Conservation (phyloP, 1,140 invertebrate genomes). For the Drosophila gunungcola region DNA sequence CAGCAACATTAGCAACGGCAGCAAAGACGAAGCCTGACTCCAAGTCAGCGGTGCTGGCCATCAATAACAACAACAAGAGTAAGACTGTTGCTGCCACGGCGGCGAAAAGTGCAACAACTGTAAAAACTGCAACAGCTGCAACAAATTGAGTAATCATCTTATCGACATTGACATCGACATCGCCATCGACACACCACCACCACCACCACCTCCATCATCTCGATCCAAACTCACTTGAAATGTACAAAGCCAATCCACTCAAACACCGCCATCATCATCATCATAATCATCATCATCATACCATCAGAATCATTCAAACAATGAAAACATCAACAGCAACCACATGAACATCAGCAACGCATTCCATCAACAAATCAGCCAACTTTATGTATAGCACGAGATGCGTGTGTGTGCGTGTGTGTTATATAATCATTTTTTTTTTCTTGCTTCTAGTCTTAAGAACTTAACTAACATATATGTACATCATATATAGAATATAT, state of each 20-base stretch:
- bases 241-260: conserved; percentile 37
- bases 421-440: conserved; percentile 24
- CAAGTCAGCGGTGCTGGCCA: conserved; percentile 20
- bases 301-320: conserved; percentile 7
- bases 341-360: conserved; percentile 20
- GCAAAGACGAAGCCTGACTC: conserved; percentile 25
- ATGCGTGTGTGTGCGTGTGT: conserved; percentile 33
- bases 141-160: conserved; percentile 10
- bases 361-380: conserved; percentile 27
- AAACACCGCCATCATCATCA: conserved; percentile 21
- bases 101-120: conserved; percentile 1
- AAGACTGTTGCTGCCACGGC: conserved; percentile 29
- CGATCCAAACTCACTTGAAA: conserved; percentile 29
- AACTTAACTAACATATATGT: conserved; percentile 23
- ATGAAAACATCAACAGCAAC: conserved; percentile 7
- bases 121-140: conserved; percentile 2
- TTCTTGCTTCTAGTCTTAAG: conserved; percentile 47
- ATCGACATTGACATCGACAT: too few relatives aligned
- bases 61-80: conserved; percentile 26
- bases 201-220: neutral
- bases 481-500: conserved; percentile 24
- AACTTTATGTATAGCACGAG: conserved; percentile 24
- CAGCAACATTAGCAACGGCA: conserved; percentile 6
- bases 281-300: neutral
- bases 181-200: neutral